phyloP scores from a whole-genome alignment of 1,140 invertebrate species.

The Rhopalosiphum maidis region DNA sequence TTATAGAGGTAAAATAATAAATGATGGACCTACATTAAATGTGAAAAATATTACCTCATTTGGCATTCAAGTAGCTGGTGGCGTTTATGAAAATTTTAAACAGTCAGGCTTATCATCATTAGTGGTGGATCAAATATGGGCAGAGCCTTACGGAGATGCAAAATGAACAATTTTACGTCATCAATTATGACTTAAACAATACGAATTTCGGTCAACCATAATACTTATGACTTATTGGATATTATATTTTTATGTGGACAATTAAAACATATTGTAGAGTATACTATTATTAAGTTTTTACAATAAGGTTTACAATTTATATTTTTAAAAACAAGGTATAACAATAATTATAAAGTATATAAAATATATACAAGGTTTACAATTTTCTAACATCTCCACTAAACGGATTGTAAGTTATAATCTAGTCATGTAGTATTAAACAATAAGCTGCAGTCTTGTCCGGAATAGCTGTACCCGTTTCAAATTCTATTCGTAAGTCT shows the following conservation, averaged over 20 bases:
- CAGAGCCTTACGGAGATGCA: slow-evolving; percentile 3
- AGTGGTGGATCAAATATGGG: slow-evolving; percentile 67
- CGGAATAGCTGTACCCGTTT: too few relatives aligned
- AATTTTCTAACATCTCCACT: too few relatives aligned
- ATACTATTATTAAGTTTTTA: neutral
- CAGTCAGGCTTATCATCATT: slow-evolving; percentile 72
- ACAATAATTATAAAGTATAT: too few relatives aligned
- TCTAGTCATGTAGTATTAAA: too few relatives aligned
- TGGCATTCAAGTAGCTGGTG: slow-evolving; percentile 73
- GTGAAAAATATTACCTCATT: slow-evolving; percentile 69
- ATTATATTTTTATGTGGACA: neutral
- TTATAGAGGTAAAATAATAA: slow-evolving; percentile 68
- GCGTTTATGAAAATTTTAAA: slow-evolving; percentile 72
- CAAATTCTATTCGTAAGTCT: too few relatives aligned
- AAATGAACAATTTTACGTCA: neutral
- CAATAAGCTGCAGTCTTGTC: too few relatives aligned
- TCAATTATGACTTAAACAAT: neutral
- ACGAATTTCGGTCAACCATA: neutral
- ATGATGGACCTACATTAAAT: slow-evolving; percentile 67
- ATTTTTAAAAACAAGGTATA: too few relatives aligned
- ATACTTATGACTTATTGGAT: neutral
- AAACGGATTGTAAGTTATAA: too few relatives aligned
- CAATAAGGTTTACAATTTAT: too few relatives aligned
- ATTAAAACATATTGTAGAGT: neutral
- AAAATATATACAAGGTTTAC: too few relatives aligned